Conservation (phyloP, 2,113 vertebrate species). For the Collichthys lucidus region DNA sequence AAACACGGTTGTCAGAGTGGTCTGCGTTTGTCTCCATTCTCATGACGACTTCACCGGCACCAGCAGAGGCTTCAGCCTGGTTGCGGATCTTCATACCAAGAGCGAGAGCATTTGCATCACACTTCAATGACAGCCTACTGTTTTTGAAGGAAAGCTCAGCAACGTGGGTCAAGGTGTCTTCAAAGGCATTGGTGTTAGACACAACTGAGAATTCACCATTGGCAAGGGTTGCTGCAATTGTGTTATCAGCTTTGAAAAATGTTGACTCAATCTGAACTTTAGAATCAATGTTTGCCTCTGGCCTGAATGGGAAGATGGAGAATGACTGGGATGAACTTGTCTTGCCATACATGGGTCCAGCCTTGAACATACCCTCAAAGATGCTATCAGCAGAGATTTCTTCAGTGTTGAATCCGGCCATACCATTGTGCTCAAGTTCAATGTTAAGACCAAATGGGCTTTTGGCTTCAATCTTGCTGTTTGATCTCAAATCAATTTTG, state of each 20-base stretch:
- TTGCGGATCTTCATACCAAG: constrained; percentile 82
- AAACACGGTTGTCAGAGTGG: constrained; percentile 80
- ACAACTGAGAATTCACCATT: constrained; percentile 81
- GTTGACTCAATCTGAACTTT: constrained; percentile 86
- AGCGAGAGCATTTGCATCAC: constrained; percentile 84
- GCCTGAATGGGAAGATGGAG: constrained; percentile 76
- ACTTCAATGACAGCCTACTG: constrained; percentile 84
- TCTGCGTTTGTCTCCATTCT: constrained; percentile 86
- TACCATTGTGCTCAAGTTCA: constrained; percentile 75
- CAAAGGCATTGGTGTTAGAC: constrained; percentile 87
- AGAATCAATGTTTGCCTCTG: constrained; percentile 83
- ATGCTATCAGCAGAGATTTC: constrained; percentile 79
- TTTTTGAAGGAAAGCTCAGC: constrained; percentile 86
- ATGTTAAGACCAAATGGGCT: constrained; percentile 86
- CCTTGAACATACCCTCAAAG: constrained; percentile 81
- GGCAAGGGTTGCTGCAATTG: constrained; percentile 78
- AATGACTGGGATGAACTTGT: constrained; percentile 78
- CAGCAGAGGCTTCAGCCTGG: constrained; percentile 85
- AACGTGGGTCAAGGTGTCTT: constrained; percentile 83
- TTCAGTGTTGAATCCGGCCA: constrained; percentile 77
- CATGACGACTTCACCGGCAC: constrained; percentile 80
- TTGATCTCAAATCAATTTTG: constrained; percentile 77
- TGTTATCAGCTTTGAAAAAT: constrained; percentile 85
- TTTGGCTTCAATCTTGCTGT: constrained; percentile 81
- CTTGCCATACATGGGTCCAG: constrained; percentile 82